Conservation (phyloP, 1,140 invertebrate genomes). For the Centruroides sculpturatus region DNA sequence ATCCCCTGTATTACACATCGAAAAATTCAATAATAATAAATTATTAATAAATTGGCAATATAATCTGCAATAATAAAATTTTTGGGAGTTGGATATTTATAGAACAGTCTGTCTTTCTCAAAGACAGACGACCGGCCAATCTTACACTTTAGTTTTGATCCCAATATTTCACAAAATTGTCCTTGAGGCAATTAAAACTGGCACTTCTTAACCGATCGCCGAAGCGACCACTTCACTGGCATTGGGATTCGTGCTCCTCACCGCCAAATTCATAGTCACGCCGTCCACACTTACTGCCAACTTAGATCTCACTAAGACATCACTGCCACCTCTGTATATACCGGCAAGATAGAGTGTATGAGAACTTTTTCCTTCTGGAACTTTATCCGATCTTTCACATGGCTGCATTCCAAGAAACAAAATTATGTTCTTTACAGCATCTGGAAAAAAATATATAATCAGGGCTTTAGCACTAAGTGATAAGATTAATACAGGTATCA, state of each 20-base stretch:
- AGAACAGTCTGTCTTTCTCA: no score
- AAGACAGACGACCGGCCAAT: no score
- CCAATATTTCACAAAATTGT: no score
- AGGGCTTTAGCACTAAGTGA: neutral
- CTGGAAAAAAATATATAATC: slow-evolving; percentile 27
- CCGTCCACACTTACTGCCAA: slow-evolving; percentile 51
- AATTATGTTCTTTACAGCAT: slow-evolving; percentile 74
- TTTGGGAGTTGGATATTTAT: no score
- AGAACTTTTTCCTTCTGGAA: slow-evolving; percentile 63
- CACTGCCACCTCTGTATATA: slow-evolving; percentile 72
- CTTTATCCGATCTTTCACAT: slow-evolving; percentile 67
- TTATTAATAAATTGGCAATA: no score
- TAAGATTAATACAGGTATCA: no score
- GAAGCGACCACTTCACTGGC: slow-evolving; percentile 71
- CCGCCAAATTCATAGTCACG: slow-evolving; percentile 54
- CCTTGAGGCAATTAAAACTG: no score
- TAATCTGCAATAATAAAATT: no score
- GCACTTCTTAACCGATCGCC: slow-evolving; percentile 51
- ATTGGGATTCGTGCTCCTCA: slow-evolving; percentile 39
- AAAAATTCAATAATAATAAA: no score
- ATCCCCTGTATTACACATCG: no score
- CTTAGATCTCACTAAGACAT: slow-evolving; percentile 73
- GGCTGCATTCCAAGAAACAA: slow-evolving; percentile 77
- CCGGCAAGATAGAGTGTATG: slow-evolving; percentile 70
- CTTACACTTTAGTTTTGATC: no score